Evolutionary conservation across 2,113 vertebrate genomes (phyloP), one percentile per base, ranked within the genome.

Genomic region (Mirounga angustirostris): DNA sequence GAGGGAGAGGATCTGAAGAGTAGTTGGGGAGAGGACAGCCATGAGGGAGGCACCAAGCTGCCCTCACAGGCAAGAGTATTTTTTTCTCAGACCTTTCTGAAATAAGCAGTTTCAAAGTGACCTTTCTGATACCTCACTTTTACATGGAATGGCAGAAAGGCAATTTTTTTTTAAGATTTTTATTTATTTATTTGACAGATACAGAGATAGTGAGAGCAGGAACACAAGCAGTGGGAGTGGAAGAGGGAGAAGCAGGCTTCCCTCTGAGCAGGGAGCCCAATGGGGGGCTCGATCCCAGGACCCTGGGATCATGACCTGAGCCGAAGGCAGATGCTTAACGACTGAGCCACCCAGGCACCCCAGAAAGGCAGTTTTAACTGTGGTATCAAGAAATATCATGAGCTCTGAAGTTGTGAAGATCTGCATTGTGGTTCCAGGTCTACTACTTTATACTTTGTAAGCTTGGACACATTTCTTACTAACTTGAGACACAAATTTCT

Each of bases 371-470:
- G 9, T 14, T 54, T 33, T 40, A 59, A 74, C 50, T 58, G 9
- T 18, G 28, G 56, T 15, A 3, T 19, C 46, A 43, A 95, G 98
- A 96, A 83, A 96, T 93, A 79, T 89, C 91, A 56, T 0, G 0
- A 96, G 69, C 14, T 65, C 79, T 83, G 71, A 95, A 94, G 74
- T 85, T 97, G 96, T 98, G 96, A 98, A 73, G 97, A 96, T 83
- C 74, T 85, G 63, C 78, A 80, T 96, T 98, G 97, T 96, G 85
- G 96, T 98, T 96, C 96, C 98, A 97, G 76, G 93, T 98, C 80
- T 88, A 81, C 73, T 97, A 65, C 92, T 98, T 93, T 67, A 63
- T 98, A 40, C 11, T 16, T 4, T 33, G 33, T 8, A 2, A 96
- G 83, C 96, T 93, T 93, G 92, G 85, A 96, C 93, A 92, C 96